Base-by-base conservation (phyloP, 2,888 invertebrate genomes). In the Dicyrtoma fusca region DNA sequence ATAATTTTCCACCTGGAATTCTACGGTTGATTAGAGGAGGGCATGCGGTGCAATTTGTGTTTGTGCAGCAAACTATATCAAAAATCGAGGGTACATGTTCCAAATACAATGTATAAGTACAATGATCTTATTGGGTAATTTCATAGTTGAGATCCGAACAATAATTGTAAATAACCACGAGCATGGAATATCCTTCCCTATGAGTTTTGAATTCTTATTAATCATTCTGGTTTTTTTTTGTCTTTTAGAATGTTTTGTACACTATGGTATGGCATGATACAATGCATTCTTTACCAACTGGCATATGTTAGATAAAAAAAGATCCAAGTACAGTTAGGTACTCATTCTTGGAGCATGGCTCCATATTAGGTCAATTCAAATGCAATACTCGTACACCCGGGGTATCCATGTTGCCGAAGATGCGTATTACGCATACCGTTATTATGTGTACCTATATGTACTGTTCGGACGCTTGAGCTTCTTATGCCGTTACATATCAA, bases 1-100 rank as follows among this genome's bases (percentile, higher is more conserved):
- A 34, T 70, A 34, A 61, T 70, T 70, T 70, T 70, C 63, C 70
- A 70, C 70, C 70, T 70, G 70, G 69, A 70, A 70, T 70, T 62
- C 49, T 21, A 68, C 68, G 68, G 55, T 25, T 68, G 68, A 68
- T 68, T 68, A 57, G 45, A 21, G n/a, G 45, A 34, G 55, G 57
- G 53, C 57, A 68, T 68, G 57, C 68, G 44, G 45, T 55, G 66
- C 34, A 53, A 42, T 66, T 62, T 66, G 66, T 66, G 21, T 51
- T 55, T 68, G 68, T 57, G 55, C 68, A 68, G 13, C 44, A 42
- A 23, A 23, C 10, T 57, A 57, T 57, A 57, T 57, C 14, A 57
- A 57, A 57, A 57, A 57, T 57, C 23, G 11, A 11, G 19, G 21
- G 53, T 55, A 21, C n/a, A 55, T 55, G 13, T 17, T 55, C 11